Conservation (phyloP, 2,113 vertebrate species). For the Astur gentilis region DNA sequence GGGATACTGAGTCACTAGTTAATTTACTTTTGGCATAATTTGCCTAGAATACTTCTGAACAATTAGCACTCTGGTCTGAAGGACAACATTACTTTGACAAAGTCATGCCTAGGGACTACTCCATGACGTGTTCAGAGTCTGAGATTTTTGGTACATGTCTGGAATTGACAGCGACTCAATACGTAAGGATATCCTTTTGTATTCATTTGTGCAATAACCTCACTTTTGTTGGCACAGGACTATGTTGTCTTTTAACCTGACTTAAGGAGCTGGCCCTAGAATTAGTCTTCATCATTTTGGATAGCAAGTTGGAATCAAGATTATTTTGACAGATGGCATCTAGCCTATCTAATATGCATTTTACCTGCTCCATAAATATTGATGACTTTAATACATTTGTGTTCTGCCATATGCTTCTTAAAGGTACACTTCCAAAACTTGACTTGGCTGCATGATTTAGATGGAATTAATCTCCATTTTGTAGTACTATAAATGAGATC, state of each 20-base stretch:
- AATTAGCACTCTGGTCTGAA: conserved; percentile 24
- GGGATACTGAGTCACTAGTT: neutral
- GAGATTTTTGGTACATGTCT: neutral
- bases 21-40: neutral
- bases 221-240: conserved; percentile 40
- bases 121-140: neutral
- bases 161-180: conserved; percentile 40
- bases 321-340: conserved; percentile 64
- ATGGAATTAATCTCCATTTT: conserved; percentile 55
- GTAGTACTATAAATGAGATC: neutral
- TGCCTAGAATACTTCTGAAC: conserved; percentile 8
- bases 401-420: conserved; percentile 54
- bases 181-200: neutral
- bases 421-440: conserved; percentile 49
- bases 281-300: conserved; percentile 33
- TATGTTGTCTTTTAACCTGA: conserved; percentile 45
- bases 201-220: conserved; percentile 38
- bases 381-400: conserved; percentile 56
- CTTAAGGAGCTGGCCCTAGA: conserved; percentile 45
- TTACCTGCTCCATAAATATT: conserved; percentile 68
- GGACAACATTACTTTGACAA: conserved; percentile 50
- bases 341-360: conserved; percentile 53
- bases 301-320: conserved; percentile 38
- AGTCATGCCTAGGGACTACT: neutral
- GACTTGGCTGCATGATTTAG: conserved; percentile 1